These are phyloP conservation scores for Isaurus tuberculatus DNA, from an alignment of 92 coral and sea anemone genomes.

Conservation along the genomic window DNA sequence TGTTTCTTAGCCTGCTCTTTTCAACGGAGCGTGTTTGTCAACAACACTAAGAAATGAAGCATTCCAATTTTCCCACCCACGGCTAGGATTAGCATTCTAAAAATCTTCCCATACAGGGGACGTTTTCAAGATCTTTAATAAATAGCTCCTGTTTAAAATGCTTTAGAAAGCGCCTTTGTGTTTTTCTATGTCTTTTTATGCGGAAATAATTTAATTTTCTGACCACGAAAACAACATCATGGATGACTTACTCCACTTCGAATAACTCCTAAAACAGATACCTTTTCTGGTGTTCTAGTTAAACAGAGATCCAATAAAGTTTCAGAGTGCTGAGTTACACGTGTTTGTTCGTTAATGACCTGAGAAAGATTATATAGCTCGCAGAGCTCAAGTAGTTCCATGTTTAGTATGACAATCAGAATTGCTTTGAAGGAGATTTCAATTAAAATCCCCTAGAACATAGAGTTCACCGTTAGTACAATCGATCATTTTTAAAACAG, in stretches of 20 bases:
- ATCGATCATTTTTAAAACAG: constrained; percentile 19
- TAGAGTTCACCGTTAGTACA: constrained; percentile 13
- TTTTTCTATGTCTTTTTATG: constrained; percentile 29
- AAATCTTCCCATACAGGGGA: constrained; percentile 12
- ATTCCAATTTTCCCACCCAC: constrained; percentile 18
- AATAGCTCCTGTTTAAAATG: constrained; percentile 27
- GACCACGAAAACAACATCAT: constrained; percentile 20
- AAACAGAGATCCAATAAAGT: constrained; percentile 32
- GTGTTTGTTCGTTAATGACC: constrained; percentile 22
- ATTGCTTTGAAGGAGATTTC: neutral
- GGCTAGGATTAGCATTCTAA: constrained; percentile 15
- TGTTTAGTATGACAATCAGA: constrained; percentile 15
- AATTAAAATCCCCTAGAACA: constrained; percentile 6
- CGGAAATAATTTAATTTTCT: constrained; percentile 32
- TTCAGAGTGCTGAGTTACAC: constrained; percentile 19
- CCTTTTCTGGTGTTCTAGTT: constrained; percentile 30
- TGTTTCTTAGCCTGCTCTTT: constrained; percentile 19
- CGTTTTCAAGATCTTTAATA: neutral
- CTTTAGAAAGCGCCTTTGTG: constrained; percentile 6
- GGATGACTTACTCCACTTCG: constrained; percentile 33
- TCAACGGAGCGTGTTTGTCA: constrained; percentile 26
- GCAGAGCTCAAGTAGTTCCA: constrained; percentile 29
- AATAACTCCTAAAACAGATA: constrained; percentile 20
- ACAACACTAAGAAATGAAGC: constrained; percentile 10
- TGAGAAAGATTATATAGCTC: constrained; percentile 8